Base-by-base conservation (phyloP, 2,888 invertebrate species). In the Thymelicus sylvestris region DNA sequence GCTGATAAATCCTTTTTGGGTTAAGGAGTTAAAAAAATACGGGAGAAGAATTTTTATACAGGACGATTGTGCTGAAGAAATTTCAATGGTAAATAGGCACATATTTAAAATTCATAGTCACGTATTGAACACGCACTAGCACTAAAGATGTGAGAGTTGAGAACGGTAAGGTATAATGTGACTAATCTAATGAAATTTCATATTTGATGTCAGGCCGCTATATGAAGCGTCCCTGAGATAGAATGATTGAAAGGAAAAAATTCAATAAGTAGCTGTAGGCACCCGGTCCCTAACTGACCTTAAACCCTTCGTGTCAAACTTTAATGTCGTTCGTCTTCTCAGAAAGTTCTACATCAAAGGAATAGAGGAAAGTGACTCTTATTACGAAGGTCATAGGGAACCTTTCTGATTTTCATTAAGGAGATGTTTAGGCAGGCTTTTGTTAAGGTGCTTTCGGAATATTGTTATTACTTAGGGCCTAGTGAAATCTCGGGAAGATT, bases 271-370 rank as follows among this genome's bases (percentile, higher is more conserved):
- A 59, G 38, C 57, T 59, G 57, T 59, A 59, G 64, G 64, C 64
- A 59, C 57, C 64, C 64, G 59, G 69, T 69, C 48, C 64, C 64
- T 60, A 70, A 50, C 64, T 69, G 69, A 69, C 69, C 68, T 63
- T 70, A 64, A 65, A 70, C 70, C 70, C 70, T 70, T 65, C 70
- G 70, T 60, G 70, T 60, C 70, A 70, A 70, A 60, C 59, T 63
- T 57, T 70, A 65, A 70, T 52, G 70, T 65, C 65, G 65, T 70
- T 65, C 65, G 70, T 70, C 70, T 70, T 70, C 65, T 70, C 65
- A 65, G 39, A 60, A 70, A 65, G 64, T 59, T 50, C 70, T 57
- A 19, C 24, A 13, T 59, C 50, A 13, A 41, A 24, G 8, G 6
- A 59, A 12, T 50, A 47, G 24, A 41, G 47, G 39, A 69, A 59